Percentiles rank a stretch among this genome's conserved stretches.
These are phyloP conservation scores for Rhagium mordax DNA, from an alignment of 2,888 invertebrate species.

Conservation along the genomic window DNA sequence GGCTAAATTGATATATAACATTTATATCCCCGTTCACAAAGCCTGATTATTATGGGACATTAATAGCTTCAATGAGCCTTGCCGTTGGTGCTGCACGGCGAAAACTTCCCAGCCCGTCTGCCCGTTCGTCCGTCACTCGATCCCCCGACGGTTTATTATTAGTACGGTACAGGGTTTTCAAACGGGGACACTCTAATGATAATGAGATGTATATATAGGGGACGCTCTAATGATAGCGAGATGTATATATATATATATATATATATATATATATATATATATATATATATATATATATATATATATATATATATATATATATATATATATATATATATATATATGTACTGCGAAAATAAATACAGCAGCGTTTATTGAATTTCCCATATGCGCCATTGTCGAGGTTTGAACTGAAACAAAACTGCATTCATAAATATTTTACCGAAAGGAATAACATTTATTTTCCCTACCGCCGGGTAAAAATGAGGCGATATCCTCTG, in stretches of 20 bases:
- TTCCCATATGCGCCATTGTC: background rate
- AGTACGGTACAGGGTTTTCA: no score
- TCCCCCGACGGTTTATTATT: background rate
- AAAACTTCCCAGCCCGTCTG: conserved; percentile 18
- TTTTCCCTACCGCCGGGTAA: conserved; percentile 39
- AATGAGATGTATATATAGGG: no score
- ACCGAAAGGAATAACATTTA: conserved; percentile 1
- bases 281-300: no score
- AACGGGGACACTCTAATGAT: no score
- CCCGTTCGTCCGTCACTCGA: conserved; percentile 1
- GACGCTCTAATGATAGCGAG: no score
- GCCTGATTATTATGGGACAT: conserved; percentile 60
- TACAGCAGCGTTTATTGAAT: background rate
- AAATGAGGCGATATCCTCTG: conserved; percentile 39
- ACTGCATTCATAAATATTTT: background rate
- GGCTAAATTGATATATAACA: conserved; percentile 62
- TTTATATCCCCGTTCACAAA: conserved; percentile 60
- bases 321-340: no score
- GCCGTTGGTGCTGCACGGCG: conserved; percentile 20
- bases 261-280: no score
- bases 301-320: no score
- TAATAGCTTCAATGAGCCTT: conserved; percentile 59
- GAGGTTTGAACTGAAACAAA: background rate
- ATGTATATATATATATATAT: no score
- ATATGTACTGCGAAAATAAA: background rate